These are phyloP conservation scores for Epinephelus malabaricus DNA, from an alignment of 2,797 vertebrate species.

Conservation along the genomic window DNA sequence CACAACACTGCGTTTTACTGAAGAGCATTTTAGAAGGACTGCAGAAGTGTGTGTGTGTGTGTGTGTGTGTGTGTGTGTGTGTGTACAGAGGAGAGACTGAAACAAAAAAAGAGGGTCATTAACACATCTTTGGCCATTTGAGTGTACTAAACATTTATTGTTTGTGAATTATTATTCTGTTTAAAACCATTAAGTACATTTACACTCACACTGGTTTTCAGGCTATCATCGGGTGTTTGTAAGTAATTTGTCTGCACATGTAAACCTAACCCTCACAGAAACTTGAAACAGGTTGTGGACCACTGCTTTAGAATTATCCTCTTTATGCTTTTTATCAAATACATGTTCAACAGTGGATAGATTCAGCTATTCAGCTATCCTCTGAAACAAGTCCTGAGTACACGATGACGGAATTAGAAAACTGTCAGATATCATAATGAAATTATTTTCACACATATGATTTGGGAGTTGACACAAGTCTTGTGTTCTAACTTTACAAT, in stretches of 20 bases:
- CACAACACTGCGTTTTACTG: constrained; percentile 47
- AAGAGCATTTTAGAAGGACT: constrained; percentile 1
- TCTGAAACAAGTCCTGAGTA: background rate
- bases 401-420: background rate
- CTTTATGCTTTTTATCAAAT: background rate
- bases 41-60: constrained; percentile 17
- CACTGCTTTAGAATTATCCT: constrained; percentile 5
- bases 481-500: constrained; percentile 3
- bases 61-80: constrained; percentile 17
- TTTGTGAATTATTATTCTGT: background rate
- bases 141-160: background rate
- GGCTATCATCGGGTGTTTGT: no score
- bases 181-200: background rate
- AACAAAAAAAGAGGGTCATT: background rate
- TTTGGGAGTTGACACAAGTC: background rate
- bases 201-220: background rate
- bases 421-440: background rate
- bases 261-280: background rate
- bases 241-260: background rate
- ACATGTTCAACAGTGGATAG: background rate
- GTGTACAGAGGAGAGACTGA: background rate
- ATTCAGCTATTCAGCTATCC: background rate
- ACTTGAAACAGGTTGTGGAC: background rate
- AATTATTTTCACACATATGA: background rate
- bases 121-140: background rate